phyloP scores from a whole-genome alignment of 2,797 vertebrate genomes.

The Delichon dasypus region DNA sequence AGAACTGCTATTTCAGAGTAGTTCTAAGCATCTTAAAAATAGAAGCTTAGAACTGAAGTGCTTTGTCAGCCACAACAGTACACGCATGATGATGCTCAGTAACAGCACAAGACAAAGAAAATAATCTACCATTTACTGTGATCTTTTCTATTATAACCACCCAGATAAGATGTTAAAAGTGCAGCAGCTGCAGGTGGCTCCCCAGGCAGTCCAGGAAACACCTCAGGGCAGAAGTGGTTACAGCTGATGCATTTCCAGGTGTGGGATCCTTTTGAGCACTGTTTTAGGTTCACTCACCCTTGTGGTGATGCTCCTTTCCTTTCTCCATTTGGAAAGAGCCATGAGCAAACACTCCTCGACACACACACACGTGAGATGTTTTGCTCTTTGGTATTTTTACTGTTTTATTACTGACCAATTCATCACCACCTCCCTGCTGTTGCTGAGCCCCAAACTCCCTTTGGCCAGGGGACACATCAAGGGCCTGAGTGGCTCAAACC shows the following conservation, averaged over 20 bases:
- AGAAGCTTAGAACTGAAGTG: not conserved
- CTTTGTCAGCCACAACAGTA: not conserved
- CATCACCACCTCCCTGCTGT: not conserved
- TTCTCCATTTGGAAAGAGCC: not conserved
- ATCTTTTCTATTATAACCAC: constrained; percentile 3
- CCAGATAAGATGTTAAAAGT: not conserved
- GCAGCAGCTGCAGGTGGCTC: not conserved
- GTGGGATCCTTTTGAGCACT: not conserved
- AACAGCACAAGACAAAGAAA: constrained; percentile 20
- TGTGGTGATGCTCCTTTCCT: not conserved
- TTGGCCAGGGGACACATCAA: not conserved
- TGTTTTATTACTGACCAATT: not conserved
- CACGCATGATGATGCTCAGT: not conserved
- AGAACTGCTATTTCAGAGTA: constrained; percentile 29
- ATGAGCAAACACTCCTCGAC: not conserved
- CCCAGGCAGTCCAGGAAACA: not conserved
- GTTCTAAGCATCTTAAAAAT: constrained; percentile 28
- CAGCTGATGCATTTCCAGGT: not conserved
- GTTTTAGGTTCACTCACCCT: not conserved
- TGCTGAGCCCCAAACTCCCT: not conserved
- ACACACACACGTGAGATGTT: rapidly evolving
- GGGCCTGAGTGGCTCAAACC: not conserved
- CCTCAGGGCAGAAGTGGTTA: not conserved
- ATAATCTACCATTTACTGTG: not conserved
- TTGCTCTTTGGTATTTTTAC: not conserved